Base-by-base conservation (phyloP, 2,888 invertebrate genomes). In the Nomada lathburiana region DNA sequence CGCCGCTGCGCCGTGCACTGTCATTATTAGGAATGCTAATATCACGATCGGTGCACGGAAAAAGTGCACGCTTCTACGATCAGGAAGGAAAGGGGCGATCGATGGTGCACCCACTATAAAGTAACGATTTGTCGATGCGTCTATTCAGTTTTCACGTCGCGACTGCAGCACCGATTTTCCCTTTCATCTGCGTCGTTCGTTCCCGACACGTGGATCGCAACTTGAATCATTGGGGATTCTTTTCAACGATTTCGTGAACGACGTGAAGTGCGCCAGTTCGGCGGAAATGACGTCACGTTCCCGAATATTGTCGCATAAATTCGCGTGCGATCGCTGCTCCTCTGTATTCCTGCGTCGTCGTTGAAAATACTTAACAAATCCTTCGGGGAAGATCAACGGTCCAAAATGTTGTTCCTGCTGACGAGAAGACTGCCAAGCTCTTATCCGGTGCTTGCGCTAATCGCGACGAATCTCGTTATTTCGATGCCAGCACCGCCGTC, bases 101-200 rank as follows among this genome's bases (percentile, higher is more conserved):
- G 80, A 89, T 90, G 86, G 88, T 68, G 59, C 75, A 64, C 59
- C 74, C 85, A 74, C 87, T 91, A 91, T 91, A 91, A 89, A 90
- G 79, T 83, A 68, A 85, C 72, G 81, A 86, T 80, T 84, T 85
- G 59, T 79, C 75, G 16, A 42, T 10, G 60, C 69, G 47, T 63
- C 57, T 62, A 50, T 62, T 79, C 86, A 88, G 88, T 88, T 74
- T 70, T 55, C 53, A 16, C 55, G 63, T 71, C 64, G 81, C 55
- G 74, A 55, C 59, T 29, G 59, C 52, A 60, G 47, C 55, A 29
- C 36, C 53, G 47, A 36, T 44, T 80, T 78, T 62, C 23, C n/a
- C n/a, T n/a, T 67, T 62, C 50, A 7, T 29, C 42, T 0, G 0
- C 10, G 18, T 36, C 62, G 23, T 2, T 18, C 42, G 0, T 9